Evolutionary conservation across 30 jellyfish, hydroid and myxozoan genomes (phyloP).

Genomic region (Haliclystus octoradiatus): DNA sequence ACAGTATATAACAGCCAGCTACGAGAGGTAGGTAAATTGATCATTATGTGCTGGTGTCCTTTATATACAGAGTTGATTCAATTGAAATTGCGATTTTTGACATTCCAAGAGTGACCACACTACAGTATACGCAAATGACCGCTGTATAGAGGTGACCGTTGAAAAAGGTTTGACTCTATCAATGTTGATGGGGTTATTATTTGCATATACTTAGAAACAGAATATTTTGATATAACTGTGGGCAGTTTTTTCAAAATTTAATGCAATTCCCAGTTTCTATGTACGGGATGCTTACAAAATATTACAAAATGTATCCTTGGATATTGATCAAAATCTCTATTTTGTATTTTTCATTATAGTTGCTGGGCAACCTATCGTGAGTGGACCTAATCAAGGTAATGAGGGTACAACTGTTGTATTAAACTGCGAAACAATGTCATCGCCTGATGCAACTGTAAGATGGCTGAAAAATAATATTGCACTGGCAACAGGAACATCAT

Average conservation of each 20-base stretch:
- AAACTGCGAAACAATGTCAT: neutral
- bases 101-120: neutral
- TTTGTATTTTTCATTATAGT: neutral
- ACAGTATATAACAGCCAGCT: neutral
- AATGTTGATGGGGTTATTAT: too few relatives aligned
- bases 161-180: too few relatives aligned
- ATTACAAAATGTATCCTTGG: too few relatives aligned
- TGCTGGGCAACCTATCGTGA: neutral
- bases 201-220: too few relatives aligned
- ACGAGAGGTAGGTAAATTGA: neutral
- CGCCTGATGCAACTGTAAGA: neutral
- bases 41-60: neutral
- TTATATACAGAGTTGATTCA: neutral
- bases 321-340: too few relatives aligned
- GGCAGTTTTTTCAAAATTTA: too few relatives aligned
- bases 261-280: too few relatives aligned
- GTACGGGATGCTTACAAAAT: too few relatives aligned
- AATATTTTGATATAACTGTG: too few relatives aligned
- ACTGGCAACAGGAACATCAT: neutral
- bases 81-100: neutral
- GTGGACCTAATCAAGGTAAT: neutral
- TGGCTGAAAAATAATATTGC: neutral
- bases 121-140: neutral
- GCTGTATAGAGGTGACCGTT: neutral
- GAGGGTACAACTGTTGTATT: neutral